Evolutionary conservation across 2,113 vertebrate genomes (phyloP).

Genomic region (Riparia riparia): DNA sequence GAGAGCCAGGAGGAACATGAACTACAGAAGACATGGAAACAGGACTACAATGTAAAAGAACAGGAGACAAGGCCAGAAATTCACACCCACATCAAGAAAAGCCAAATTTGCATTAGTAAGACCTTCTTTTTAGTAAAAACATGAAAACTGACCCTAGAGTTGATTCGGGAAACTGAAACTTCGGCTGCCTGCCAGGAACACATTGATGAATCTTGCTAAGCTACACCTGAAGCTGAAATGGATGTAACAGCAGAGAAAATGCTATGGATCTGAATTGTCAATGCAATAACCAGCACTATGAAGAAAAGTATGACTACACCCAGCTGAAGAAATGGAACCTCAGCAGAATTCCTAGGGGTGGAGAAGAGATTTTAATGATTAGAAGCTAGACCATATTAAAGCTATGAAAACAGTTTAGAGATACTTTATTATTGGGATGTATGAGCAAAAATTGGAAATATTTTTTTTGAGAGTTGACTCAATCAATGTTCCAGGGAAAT

Average conservation of each 20-base stretch:
- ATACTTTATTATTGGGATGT: neutral
- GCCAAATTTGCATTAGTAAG: neutral
- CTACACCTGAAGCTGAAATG: neutral
- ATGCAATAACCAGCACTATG: neutral
- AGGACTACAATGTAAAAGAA: neutral
- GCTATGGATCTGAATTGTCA: neutral
- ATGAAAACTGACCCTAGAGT: neutral
- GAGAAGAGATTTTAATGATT: neutral
- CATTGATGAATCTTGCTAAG: neutral
- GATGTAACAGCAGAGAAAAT: neutral
- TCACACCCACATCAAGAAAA: neutral
- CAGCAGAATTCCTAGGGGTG: neutral
- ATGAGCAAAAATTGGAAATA: fast-evolving
- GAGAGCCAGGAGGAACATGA: neutral
- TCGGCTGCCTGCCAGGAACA: neutral
- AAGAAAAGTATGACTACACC: neutral
- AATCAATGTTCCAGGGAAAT: neutral
- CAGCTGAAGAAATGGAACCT: neutral
- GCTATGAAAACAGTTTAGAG: neutral
- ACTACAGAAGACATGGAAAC: neutral
- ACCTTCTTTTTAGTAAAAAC: neutral
- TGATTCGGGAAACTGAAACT: neutral
- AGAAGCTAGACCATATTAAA: neutral
- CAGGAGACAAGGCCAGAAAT: neutral
- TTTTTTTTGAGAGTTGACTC: neutral